These are phyloP conservation scores for Stegastes partitus DNA, from an alignment of 2,113 vertebrate genomes.

Conservation along the genomic window DNA sequence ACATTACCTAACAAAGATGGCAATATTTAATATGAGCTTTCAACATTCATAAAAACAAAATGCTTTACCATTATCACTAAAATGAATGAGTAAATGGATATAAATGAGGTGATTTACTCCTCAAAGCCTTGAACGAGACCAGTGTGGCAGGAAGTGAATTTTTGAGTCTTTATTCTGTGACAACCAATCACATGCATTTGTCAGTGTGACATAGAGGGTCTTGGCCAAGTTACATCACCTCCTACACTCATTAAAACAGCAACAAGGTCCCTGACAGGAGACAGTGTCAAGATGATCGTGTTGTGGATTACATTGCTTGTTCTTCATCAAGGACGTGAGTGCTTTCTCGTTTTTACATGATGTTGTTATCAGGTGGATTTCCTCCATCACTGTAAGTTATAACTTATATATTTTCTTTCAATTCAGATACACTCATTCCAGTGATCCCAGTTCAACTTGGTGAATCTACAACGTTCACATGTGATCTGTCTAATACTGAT, in stretches of 20 bases:
- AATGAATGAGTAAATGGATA: too few species aligned
- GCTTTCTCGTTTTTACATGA: accelerated
- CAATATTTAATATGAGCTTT: too few species aligned
- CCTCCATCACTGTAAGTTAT: accelerated
- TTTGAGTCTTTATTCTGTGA: background rate
- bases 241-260: background rate
- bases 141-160: too few species aligned
- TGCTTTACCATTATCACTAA: too few species aligned
- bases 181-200: constrained; percentile 28
- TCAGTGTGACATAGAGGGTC: background rate
- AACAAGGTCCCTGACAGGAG: too few species aligned
- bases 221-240: background rate
- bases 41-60: too few species aligned
- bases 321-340: constrained; percentile 43
- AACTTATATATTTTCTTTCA: background rate
- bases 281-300: constrained; percentile 22
- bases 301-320: constrained; percentile 8
- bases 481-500: background rate
- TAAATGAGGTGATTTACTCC: too few species aligned
- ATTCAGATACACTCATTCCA: constrained; percentile 17
- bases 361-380: too few species aligned
- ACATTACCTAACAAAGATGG: too few species aligned
- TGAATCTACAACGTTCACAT: constrained; percentile 8
- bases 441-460: too few species aligned
- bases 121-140: too few species aligned